Base-by-base conservation (phyloP, 1,140 invertebrate species). In the Belonocnema kinseyi region DNA sequence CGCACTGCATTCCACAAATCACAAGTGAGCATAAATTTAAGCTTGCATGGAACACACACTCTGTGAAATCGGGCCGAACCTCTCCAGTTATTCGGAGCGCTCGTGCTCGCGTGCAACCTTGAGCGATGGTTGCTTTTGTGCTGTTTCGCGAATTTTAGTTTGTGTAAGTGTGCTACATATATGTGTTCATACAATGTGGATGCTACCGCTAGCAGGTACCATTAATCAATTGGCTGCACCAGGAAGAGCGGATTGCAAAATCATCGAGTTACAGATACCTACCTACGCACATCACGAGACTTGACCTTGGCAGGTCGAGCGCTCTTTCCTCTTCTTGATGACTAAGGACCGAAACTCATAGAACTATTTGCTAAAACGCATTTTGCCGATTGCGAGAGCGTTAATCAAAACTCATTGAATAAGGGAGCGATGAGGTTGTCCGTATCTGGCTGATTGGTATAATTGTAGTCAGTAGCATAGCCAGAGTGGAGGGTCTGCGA, bases 161-260 rank as follows among this genome's bases (percentile, higher is more conserved):
- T 46, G 10, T 11, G 40, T 10, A 11, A 46, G 40, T 46, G 40
- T 46, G 10, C 40, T 11, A 46, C 40, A 46, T 46, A 11, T 11
- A 11, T 46, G 19, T 40, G 66, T 33, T 21, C 46, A 10, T 74
- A 10, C 56, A 16, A 52, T 50, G 58, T 50, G 54, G 53, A 50
- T 52, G 16, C 52, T 52, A 21, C 53, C 53, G 19, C 17, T 50
- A 61, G 52, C 74, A 54, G 50, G 56, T 74, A 80, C 78, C 82
- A 86, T 87, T 87, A 87, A 88, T 88, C 85, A 87, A 85, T 84
- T 40, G 40, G 53, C 52, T 79, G 79, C 81, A 87, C 80, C 83
- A 87, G 80, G 85, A 87, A 88, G 82, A 79, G 74, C 21, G 51
- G 81, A 80, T 87, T 86, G 85, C 83, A 83, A 86, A 87, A 86